A percentile compares a stretch with the other conserved stretches of the same genome.
phyloP scores from a whole-genome alignment of 2,113 vertebrate genomes.

The Otis tarda region DNA sequence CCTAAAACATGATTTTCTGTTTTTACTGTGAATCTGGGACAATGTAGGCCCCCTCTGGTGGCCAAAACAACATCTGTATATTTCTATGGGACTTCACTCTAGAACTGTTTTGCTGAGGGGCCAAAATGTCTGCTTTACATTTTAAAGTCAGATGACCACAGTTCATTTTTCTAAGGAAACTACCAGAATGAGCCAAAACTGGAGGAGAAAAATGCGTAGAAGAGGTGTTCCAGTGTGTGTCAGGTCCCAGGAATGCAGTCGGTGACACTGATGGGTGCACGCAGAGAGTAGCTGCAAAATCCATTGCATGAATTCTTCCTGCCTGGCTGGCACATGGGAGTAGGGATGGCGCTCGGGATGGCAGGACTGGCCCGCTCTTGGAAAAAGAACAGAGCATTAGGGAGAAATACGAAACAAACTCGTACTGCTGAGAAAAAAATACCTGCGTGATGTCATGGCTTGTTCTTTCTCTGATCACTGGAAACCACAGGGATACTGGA shows the following conservation, averaged over 20 bases:
- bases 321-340: rapidly evolving
- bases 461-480: not conserved
- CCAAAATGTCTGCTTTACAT: not conserved
- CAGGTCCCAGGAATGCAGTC: conserved; percentile 14
- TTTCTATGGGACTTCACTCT: not conserved
- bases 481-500: not conserved
- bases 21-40: not conserved
- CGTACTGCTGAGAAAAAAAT: not conserved
- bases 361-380: not conserved
- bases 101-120: not conserved
- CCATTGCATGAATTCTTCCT: not conserved
- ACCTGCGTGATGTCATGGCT: not conserved
- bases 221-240: conserved; percentile 17
- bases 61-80: not conserved
- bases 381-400: not conserved
- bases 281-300: not conserved
- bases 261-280: not conserved
- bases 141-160: not conserved
- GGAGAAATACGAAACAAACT: not conserved
- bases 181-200: not conserved
- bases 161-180: conserved; percentile 43
- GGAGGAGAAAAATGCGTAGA: not conserved
- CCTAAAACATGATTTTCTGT: not conserved
- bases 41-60: conserved; percentile 50
- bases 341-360: not conserved